Base-by-base conservation (phyloP, 2,888 invertebrate species). In the Heliconius cydno region DNA sequence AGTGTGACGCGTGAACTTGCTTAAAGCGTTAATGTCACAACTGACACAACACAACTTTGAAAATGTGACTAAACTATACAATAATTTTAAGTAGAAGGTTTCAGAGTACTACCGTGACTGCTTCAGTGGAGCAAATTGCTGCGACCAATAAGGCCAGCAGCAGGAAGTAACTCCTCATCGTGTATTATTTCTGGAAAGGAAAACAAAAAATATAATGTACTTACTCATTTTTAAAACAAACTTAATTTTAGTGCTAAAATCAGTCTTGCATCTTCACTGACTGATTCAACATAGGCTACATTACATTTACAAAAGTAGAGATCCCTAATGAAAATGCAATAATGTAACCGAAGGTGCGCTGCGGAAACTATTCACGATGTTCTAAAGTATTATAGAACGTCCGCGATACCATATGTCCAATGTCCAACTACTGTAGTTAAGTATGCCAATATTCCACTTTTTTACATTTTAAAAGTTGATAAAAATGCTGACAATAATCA, bases 141-240 rank as follows among this genome's bases (percentile, higher is more conserved):
- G 92, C 94, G 84, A 92, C 88, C 89, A 92, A 85, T 81, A 94
- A 86, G 84, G 91, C 90, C 89, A 93, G 83, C 84, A 92, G 82
- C 80, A 94, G 79, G 57, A 92, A 83, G 76, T 86, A 88, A 81
- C 88, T 88, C 88, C 85, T 92, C 95, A 95, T 95, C 79, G 81
- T 88, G 81, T 76, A 78, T 76, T 82, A 81, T 80, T 85, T 88
- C 87, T 88, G 85, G 1, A 84, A 86, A 72, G 74, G 82, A 30
- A 76, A 71, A 41, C 19, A 34, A 30, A 19, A 34, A 19, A 15
- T 63, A 6, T 63, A 63, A 28, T 65, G 13, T n/a, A n/a, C n/a
- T 0, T 65, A 28, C 2, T 15, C 2, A 65, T 63, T 63, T 15
- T 28, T 19, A 28, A 28, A 65, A 28, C 25, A 13, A 13, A 65